Evolutionary conservation across 1,140 invertebrate species (phyloP), one percentile per base, ranked within the genome.

Genomic region (Bombus polaris): DNA sequence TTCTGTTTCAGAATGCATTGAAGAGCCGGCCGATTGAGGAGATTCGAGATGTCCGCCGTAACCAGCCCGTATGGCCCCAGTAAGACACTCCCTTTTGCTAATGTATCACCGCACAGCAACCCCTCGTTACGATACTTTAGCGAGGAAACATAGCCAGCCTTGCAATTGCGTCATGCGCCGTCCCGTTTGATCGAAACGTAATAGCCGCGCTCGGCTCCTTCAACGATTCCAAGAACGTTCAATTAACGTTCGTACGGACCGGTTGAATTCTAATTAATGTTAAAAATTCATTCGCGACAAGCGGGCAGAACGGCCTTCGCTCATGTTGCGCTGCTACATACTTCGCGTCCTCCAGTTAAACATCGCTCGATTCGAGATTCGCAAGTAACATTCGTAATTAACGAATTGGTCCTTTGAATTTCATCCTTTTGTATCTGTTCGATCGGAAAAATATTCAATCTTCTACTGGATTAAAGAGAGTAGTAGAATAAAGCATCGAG

Each of bases 61-160:
- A 95, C 95, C 89, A 95, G 94, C 92, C 94, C 95, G 88, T 95
- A 95, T 94, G 94, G 95, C 93, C 94, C 94, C 88, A 95, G 95
- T 95, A 94, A 95, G 94, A 94, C 37, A 62, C 32, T 75, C 42
- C 62, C 71, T 86, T 39, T 65, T 87, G 47, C 47, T 70, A 59
- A 57, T 68, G n/a, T 42, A 76, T 18, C 57, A 4, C 4, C 44
- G 57, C 9, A 10, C 18, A 44, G 44, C 13, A 62, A n/a, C 44
- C 32, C 44, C 74, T 28, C 6, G 32, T 44, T 15, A 8, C 73
- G 47, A 13, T 79, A 35, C 22, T 73, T 44, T 39, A 32, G 25
- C 65, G 37, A 42, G 32, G 6, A 32, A 65, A 80, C 37, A 28
- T 39, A 66, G 87, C 42, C 73, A 73, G 62, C 39, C 22, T 82